Evolutionary conservation across 2,113 vertebrate genomes (phyloP), one percentile per base, ranked within the genome.

Genomic region (Progne subis): DNA sequence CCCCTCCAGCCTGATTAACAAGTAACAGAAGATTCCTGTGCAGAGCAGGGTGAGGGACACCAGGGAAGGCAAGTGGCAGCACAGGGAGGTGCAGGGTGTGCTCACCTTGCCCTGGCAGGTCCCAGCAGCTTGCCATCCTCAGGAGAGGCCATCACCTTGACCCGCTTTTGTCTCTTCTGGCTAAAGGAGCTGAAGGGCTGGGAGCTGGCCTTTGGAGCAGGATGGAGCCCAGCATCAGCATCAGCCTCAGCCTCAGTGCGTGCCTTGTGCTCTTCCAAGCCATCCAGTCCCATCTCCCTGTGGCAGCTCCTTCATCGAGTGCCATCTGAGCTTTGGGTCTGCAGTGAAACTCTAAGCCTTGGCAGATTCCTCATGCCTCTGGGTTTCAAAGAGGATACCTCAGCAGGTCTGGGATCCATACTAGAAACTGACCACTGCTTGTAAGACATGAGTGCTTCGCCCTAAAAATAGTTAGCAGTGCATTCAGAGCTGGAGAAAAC

Each of bases 51-150:
- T 3, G 11, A 72, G 41, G 49, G 11, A 47, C n/a, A 76, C 17
- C 56, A 1, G 2, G 59, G 41, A 65, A 74, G 46, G 39, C 3
- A 6, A 72, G 34, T 11, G 25, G 60, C 78, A 84, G 84, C 71
- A 83, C 17, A 43, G n/a, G 63, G 50, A 77, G 37, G 8, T 20
- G 49, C 59, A 75, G 49, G 18, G 10, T 49, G 39, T 39, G 63
- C 94, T 90, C 92, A 74, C 57, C 57, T 96, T 72, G 57, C 60
- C 26, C 82, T 44, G 53, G 49, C 34, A 43, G 39, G 47, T 89
- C 57, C 41, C 5, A 5, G 52, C 60, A 49, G n/a, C 32, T 72
- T 28, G 17, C 31, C n/a, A 1, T 60, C 17, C 1, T 63, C 81
- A 57, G 63, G 57, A 61, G 20, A 70, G 19, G 23, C 60, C 39